A percentile compares a stretch with the other conserved stretches of the same genome.
Evolutionary conservation across 2,888 invertebrate species (phyloP).

Genomic region (Aricia artaxerxes): DNA sequence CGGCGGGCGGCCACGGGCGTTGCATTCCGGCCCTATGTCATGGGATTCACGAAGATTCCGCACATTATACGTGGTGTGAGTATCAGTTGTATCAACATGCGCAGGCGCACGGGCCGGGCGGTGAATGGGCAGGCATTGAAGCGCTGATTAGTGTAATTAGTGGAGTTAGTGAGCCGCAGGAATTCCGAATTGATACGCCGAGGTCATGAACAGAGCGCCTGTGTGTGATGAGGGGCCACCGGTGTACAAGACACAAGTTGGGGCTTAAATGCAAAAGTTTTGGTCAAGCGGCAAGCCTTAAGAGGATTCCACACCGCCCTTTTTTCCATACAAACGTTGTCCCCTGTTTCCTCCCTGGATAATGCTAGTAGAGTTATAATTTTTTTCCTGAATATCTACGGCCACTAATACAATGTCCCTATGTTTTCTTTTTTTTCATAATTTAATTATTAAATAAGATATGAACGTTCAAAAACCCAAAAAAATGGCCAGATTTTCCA

Average conservation of each 20-base stretch:
- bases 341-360: no score
- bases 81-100: not conserved
- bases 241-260: not conserved
- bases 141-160: conserved; percentile 17
- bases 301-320: no score
- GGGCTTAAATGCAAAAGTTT: not conserved
- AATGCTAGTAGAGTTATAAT: no score
- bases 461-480: no score
- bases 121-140: conserved; percentile 7
- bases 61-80: not conserved
- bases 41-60: not conserved
- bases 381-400: no score
- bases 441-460: no score
- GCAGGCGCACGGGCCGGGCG: conserved; percentile 32
- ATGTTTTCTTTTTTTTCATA: no score
- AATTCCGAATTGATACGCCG: conserved; percentile 10
- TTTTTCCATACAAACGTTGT: no score
- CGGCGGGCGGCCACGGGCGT: no score
- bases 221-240: not conserved
- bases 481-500: no score
- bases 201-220: conserved; percentile 14
- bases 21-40: not conserved
- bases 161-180: conserved; percentile 23
- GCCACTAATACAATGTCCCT: no score
- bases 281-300: no score